Conservation (phyloP, 2,797 vertebrate genomes). For the Echiichthys vipera region DNA sequence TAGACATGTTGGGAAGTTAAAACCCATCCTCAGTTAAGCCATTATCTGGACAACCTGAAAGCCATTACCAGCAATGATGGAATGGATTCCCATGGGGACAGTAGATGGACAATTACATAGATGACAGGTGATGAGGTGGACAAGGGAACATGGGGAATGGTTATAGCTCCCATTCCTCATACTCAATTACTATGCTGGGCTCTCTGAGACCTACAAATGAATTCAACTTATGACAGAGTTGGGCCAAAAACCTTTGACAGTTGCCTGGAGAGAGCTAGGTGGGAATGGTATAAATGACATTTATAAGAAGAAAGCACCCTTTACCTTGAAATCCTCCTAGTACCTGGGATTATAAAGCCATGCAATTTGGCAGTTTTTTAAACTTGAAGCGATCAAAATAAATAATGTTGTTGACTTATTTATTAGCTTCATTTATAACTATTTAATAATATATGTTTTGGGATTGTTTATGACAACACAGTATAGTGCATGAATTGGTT, state of each 20-base stretch:
- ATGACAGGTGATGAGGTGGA: constrained; percentile 75
- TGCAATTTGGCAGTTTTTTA: neutral
- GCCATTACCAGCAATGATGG: constrained; percentile 74
- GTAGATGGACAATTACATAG: constrained; percentile 74
- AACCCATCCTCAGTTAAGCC: constrained; percentile 56
- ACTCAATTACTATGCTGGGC: constrained; percentile 60
- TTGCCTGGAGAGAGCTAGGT: constrained; percentile 31
- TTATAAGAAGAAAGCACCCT: constrained; percentile 24
- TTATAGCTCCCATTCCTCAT: constrained; percentile 65
- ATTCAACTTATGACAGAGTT: constrained; percentile 64
- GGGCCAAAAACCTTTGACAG: constrained; percentile 48
- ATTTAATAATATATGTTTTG: neutral
- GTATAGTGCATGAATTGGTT: neutral
- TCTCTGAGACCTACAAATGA: constrained; percentile 67
- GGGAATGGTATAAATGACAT: constrained; percentile 10
- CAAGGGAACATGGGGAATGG: constrained; percentile 63
- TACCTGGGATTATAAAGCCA: neutral
- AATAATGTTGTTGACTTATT: neutral
- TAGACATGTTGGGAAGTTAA: constrained; percentile 38
- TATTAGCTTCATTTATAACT: neutral
- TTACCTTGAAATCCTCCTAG: neutral
- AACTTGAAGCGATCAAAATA: neutral
- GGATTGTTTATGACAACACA: neutral
- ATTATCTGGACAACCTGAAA: constrained; percentile 75
- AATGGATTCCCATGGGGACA: constrained; percentile 68